A percentile compares a stretch with the other conserved stretches of the same genome.
phyloP scores from a whole-genome alignment of 2,888 invertebrate species.

The Eugnorisma glareosa region DNA sequence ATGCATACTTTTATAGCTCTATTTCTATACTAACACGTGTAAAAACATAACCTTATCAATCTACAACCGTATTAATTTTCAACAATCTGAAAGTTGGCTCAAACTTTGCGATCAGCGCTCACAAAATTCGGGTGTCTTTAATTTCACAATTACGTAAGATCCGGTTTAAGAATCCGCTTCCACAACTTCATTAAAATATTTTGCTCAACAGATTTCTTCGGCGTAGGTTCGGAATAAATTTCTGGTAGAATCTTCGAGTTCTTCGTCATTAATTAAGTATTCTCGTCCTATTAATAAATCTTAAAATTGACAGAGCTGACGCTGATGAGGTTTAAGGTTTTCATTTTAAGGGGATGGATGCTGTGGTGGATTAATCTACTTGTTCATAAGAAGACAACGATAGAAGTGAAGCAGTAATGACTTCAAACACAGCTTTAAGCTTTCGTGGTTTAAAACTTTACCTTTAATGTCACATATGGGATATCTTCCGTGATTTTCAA shows the following conservation, averaged over 20 bases:
- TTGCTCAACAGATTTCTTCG: slow-evolving; percentile 77
- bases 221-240: slow-evolving; percentile 71
- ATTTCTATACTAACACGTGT: neutral
- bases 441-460: no score
- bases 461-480: no score
- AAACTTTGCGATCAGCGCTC: slow-evolving; percentile 66
- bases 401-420: neutral
- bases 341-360: slow-evolving; percentile 30
- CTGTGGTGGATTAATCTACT: slow-evolving; percentile 29
- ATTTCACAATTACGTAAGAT: slow-evolving; percentile 79
- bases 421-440: no score
- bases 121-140: slow-evolving; percentile 74
- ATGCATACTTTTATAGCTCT: neutral
- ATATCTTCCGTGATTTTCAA: no score
- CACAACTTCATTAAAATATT: slow-evolving; percentile 85
- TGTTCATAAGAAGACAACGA: neutral
- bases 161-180: slow-evolving; percentile 75
- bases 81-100: slow-evolving; percentile 34
- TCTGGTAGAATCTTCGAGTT: slow-evolving; percentile 63
- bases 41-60: slow-evolving; percentile 25
- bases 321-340: slow-evolving; percentile 53
- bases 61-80: slow-evolving; percentile 39
- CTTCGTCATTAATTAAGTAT: slow-evolving; percentile 63
- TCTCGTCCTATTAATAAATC: slow-evolving; percentile 65
- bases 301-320: slow-evolving; percentile 58